Conservation (phyloP, 2,797 vertebrate species). For the Halcyon chelicuti region DNA sequence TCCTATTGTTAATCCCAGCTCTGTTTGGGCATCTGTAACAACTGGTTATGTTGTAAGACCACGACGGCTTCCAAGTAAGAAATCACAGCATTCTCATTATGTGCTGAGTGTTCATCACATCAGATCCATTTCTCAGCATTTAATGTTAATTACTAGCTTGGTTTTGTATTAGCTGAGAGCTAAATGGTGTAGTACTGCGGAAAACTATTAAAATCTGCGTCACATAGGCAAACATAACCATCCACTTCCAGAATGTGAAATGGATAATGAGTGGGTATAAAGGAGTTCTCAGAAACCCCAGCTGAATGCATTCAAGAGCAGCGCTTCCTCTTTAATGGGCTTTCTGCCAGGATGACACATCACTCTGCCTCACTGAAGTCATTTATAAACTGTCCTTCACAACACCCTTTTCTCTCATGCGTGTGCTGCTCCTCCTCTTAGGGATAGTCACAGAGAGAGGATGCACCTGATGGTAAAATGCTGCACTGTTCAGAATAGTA, state of each 20-base stretch:
- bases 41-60: conserved; percentile 54
- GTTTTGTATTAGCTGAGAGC: conserved; percentile 73
- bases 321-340: conserved; percentile 72
- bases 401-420: conserved; percentile 16
- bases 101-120: conserved; percentile 68
- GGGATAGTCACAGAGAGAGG: neutral
- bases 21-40: conserved; percentile 46
- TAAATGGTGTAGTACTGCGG: conserved; percentile 70
- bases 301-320: conserved; percentile 70
- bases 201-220: conserved; percentile 72
- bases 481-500: neutral
- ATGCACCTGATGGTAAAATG: neutral
- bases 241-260: conserved; percentile 76
- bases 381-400: conserved; percentile 71
- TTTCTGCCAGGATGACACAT: conserved; percentile 74
- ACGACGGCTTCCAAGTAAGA: conserved; percentile 45
- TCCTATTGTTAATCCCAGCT: conserved; percentile 40
- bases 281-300: conserved; percentile 73
- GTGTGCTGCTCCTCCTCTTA: neutral
- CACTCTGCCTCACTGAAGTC: conserved; percentile 64
- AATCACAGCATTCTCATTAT: conserved; percentile 59
- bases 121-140: conserved; percentile 73
- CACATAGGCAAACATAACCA: conserved; percentile 73
- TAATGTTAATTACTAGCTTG: conserved; percentile 75
- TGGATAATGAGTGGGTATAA: conserved; percentile 76